Base-by-base conservation (phyloP, 2,888 invertebrate species). In the Pseudanteris insignis region DNA sequence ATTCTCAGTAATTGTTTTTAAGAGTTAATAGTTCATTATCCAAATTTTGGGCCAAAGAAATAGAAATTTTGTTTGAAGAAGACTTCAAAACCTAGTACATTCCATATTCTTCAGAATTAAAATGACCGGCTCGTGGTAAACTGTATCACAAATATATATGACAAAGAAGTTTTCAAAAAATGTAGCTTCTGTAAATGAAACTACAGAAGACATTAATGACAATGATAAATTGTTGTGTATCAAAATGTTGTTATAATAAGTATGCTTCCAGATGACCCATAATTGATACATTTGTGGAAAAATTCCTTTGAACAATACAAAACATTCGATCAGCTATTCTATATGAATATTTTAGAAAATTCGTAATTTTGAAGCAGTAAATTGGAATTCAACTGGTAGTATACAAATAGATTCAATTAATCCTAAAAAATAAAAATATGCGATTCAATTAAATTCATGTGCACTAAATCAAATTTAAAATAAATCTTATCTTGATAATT, bases 101-200 rank as follows among this genome's bases (percentile, higher is more conserved):
- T 6, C 33, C 44, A 6, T 44, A 46, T 12, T 14, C n/a, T 28
- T 0, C n/a, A 10, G n/a, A 21, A 13, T 8, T 11, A 8, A 21
- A 37, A 24, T 11, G 1, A 9, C 15, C 15, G 9, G 12, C 34
- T 13, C 24, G 29, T 25, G 46, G 46, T 3, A 46, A 46, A 46
- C 6, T 46, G 15, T 46, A 46, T 18, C 4, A 36, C 8, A 46
- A 36, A 9, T 26, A 18, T 36, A n/a, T 15, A 11, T 36, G 8
- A 46, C 46, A 1, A 28, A 18, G 6, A 34, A 36, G 8, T 36
- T 36, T 26, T 15, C 36, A 5, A 44, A 46, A 28, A 14, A 26
- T 36, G 3, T n/a, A 3, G 7, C 4, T 21, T 7, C 21, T 21
- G 21, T 7, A 5, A 21, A 5, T 21, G 3, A 3, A 21, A 21